Percentiles rank a stretch among this genome's conserved stretches.
These are phyloP conservation scores for Thaleichthys pacificus DNA, from an alignment of 2,797 vertebrate species.

Conservation along the genomic window DNA sequence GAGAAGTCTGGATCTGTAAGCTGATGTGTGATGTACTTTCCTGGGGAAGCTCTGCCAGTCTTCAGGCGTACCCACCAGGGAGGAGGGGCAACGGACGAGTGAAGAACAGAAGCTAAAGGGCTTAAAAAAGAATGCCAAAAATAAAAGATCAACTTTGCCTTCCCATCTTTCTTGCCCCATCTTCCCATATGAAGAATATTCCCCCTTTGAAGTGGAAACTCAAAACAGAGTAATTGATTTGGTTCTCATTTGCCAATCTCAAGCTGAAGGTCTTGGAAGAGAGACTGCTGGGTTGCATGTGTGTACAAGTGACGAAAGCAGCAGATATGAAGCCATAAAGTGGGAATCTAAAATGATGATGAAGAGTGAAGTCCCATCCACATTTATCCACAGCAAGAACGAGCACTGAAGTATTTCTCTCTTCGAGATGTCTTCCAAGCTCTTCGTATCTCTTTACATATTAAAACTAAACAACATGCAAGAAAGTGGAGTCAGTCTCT, in stretches of 20 bases:
- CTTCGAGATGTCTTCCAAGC: not conserved
- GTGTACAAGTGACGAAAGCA: not conserved
- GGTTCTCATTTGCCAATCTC: conserved; percentile 26
- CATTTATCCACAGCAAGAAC: not conserved
- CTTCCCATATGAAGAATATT: conserved; percentile 22
- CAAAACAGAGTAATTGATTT: conserved; percentile 38
- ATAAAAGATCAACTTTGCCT: conserved; percentile 32
- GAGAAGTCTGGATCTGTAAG: conserved; percentile 28
- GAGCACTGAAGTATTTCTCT: not conserved
- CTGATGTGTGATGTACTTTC: conserved; percentile 19
- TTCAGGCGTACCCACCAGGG: not conserved
- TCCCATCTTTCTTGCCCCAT: conserved; percentile 7
- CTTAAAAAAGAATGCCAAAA: conserved; percentile 18
- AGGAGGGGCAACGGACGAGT: conserved; percentile 2
- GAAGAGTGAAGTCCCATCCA: not conserved
- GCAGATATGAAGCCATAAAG: conserved; percentile 13
- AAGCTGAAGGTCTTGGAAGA: conserved; percentile 20
- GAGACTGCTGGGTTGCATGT: not conserved
- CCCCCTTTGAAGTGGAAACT: conserved; percentile 38
- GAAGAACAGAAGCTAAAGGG: conserved; percentile 13
- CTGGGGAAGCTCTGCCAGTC: conserved; percentile 3
- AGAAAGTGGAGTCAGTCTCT: not conserved
- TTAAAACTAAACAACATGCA: not conserved
- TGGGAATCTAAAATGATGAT: conserved; percentile 17
- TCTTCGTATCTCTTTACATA: not conserved